These are phyloP conservation scores for Oplegnathus fasciatus DNA, from an alignment of 2,113 vertebrate genomes.

Conservation along the genomic window DNA sequence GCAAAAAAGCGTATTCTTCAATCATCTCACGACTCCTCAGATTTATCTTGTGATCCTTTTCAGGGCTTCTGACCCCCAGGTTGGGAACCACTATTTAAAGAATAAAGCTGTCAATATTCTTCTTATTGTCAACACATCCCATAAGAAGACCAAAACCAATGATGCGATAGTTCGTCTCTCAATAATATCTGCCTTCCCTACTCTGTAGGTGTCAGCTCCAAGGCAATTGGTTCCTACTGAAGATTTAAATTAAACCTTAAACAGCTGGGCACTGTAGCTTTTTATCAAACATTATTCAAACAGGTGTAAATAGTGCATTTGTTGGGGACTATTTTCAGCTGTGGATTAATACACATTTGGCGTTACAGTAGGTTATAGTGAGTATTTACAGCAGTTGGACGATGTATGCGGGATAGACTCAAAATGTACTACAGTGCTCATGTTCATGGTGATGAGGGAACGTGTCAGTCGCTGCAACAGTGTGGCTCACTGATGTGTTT, in stretches of 20 bases:
- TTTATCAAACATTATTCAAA: neutral
- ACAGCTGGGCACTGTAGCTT: neutral
- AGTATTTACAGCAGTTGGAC: neutral
- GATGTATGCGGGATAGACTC: neutral
- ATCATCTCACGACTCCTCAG: no score
- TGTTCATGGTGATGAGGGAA: neutral
- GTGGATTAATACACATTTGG: constrained; percentile 15
- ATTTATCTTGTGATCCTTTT: no score
- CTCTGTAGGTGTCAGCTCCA: neutral
- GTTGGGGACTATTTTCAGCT: constrained; percentile 24
- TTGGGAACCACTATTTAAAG: neutral
- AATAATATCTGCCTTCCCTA: neutral
- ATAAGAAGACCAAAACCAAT: neutral
- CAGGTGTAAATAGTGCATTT: neutral
- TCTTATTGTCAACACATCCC: neutral
- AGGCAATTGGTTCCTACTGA: neutral
- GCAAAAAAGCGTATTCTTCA: no score
- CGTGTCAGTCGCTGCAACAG: neutral
- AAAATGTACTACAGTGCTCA: neutral
- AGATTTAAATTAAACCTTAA: neutral
- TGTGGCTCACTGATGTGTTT: neutral
- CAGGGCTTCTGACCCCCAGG: no score
- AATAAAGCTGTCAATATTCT: neutral
- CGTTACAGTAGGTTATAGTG: neutral
- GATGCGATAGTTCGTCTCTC: neutral